These are phyloP conservation scores for Neolamprologus devosi DNA, from an alignment of 2,113 vertebrate species.

Conservation along the genomic window DNA sequence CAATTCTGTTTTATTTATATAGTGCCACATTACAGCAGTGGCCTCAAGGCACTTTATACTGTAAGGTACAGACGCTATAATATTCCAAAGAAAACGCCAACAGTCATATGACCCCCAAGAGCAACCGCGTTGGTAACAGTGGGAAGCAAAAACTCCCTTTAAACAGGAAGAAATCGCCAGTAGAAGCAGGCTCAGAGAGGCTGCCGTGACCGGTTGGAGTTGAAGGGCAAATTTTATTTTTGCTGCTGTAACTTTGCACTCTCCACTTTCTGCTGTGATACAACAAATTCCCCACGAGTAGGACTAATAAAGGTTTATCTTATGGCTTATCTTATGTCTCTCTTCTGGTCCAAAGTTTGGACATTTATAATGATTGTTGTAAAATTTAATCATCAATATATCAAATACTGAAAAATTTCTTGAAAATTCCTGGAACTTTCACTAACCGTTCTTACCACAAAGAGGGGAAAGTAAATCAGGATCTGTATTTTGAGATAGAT, in stretches of 20 bases:
- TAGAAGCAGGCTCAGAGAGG: not conserved
- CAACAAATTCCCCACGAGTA: not conserved
- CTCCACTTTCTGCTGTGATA: not conserved
- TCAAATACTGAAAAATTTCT: not conserved
- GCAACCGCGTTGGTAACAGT: not conserved
- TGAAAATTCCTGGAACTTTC: not conserved
- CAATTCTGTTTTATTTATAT: not conserved
- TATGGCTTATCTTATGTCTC: not conserved
- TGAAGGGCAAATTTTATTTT: not conserved
- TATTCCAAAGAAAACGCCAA: not conserved
- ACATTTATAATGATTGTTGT: not conserved
- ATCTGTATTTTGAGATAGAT: not conserved
- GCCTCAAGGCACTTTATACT: not conserved
- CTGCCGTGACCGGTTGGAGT: not conserved
- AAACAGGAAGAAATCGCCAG: not conserved
- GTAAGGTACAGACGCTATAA: not conserved
- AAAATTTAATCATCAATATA: not conserved
- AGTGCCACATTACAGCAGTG: not conserved
- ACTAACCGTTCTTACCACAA: accelerated
- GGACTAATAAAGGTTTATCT: not conserved
- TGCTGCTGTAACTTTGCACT: not conserved
- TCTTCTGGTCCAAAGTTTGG: not conserved
- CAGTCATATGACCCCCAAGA: not conserved
- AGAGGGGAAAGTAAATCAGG: not conserved
- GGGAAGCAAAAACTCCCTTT: not conserved